Conservation (phyloP, 1,140 invertebrate species). For the Megalonaias nervosa region DNA sequence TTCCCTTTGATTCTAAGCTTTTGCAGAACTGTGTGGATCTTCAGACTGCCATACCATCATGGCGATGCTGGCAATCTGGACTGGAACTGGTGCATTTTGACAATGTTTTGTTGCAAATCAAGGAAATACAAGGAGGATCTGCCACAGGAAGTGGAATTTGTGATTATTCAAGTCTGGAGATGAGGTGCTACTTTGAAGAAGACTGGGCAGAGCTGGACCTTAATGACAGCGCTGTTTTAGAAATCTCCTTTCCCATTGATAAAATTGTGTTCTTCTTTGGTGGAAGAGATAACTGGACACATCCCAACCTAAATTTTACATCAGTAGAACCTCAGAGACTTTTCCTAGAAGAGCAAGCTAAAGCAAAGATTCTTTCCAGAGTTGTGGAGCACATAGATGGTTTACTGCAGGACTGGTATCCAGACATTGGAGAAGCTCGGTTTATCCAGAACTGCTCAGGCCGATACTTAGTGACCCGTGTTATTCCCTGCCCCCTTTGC, state of each 20-base stretch:
- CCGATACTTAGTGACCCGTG: slow-evolving; percentile 92
- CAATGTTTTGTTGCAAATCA: slow-evolving; percentile 54
- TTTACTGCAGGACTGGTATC: slow-evolving; percentile 98
- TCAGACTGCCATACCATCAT: slow-evolving; percentile 78
- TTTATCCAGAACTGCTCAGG: slow-evolving; percentile 99
- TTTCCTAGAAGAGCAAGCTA: slow-evolving; percentile 75
- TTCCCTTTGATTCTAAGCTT: slow-evolving; percentile 44
- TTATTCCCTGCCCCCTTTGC: slow-evolving; percentile 94
- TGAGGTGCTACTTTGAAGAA: slow-evolving; percentile 55
- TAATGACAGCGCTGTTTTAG: slow-evolving; percentile 85
- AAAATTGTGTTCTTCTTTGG: slow-evolving; percentile 48
- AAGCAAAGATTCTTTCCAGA: slow-evolving; percentile 89
- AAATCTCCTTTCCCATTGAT: slow-evolving; percentile 87
- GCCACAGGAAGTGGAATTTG: slow-evolving; percentile 69
- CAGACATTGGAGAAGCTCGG: slow-evolving; percentile 88
- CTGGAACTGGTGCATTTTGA: slow-evolving; percentile 86
- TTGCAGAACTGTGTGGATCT: slow-evolving; percentile 42
- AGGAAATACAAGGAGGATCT: slow-evolving; percentile 48
- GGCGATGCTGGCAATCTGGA: slow-evolving; percentile 97
- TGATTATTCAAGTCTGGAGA: slow-evolving; percentile 68
- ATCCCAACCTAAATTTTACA: not conserved
- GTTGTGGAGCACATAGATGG: slow-evolving; percentile 98
- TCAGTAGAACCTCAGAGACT: slow-evolving; percentile 23
- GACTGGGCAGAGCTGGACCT: slow-evolving; percentile 78
- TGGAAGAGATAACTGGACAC: slow-evolving; percentile 13